phyloP scores from a whole-genome alignment of 2,797 vertebrate genomes.

The Acestrorhynchus altus region DNA sequence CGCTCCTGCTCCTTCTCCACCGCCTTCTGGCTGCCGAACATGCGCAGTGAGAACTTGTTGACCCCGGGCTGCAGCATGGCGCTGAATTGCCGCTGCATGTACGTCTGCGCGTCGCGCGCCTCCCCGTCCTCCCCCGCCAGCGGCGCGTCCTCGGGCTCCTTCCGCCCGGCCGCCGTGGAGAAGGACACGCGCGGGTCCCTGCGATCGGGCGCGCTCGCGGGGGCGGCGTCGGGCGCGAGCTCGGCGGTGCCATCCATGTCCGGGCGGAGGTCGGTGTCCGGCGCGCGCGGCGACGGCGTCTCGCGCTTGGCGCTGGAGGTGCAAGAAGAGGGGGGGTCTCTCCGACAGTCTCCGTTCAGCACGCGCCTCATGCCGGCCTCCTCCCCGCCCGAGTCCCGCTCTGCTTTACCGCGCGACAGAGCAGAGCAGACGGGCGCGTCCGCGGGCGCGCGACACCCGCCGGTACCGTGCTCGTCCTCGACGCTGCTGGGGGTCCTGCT shows the following conservation, averaged over 20 bases:
- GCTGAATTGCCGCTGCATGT: slow-evolving; percentile 96
- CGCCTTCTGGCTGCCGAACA: slow-evolving; percentile 98
- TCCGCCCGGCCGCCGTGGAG: slow-evolving; percentile 71
- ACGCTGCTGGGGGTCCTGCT: not conserved
- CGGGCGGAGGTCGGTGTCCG: not conserved
- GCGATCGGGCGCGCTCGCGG: slow-evolving; percentile 65
- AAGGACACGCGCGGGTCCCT: slow-evolving; percentile 82
- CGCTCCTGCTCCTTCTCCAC: slow-evolving; percentile 95
- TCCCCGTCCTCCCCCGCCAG: slow-evolving; percentile 84
- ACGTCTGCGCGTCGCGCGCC: slow-evolving; percentile 83
- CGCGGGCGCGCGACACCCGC: not conserved
- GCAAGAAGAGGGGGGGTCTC: slow-evolving; percentile 72
- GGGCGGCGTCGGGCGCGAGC: slow-evolving; percentile 46
- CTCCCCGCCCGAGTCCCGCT: slow-evolving; percentile 54
- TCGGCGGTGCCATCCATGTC: slow-evolving; percentile 53
- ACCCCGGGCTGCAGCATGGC: slow-evolving; percentile 96
- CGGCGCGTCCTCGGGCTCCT: slow-evolving; percentile 79
- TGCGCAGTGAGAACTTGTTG: slow-evolving; percentile 98
- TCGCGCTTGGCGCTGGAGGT: slow-evolving; percentile 37
- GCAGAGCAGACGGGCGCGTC: not conserved
- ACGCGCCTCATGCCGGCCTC: slow-evolving; percentile 80
- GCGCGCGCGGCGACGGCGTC: not conserved
- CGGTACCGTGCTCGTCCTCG: slow-evolving; percentile 17
- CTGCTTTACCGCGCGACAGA: not conserved
- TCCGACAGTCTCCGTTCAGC: slow-evolving; percentile 85